Base-by-base conservation (phyloP, 1,140 invertebrate genomes). In the Pissodes strobi region DNA sequence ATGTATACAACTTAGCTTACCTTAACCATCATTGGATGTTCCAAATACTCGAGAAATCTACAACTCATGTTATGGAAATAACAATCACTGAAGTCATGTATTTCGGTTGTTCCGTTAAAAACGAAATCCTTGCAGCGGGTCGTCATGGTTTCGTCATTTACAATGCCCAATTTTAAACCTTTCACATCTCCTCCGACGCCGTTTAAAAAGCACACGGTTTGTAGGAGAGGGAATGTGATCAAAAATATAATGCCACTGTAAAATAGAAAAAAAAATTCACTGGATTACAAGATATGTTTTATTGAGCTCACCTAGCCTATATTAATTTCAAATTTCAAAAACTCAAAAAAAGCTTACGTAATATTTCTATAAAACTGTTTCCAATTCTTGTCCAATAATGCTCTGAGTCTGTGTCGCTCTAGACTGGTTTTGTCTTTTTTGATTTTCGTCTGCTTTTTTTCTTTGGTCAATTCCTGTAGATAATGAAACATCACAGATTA, bases 191-290 rank as follows among this genome's bases (percentile, higher is more conserved):
- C 82, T 4, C 93, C 93, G 48, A 95, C 87, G 10, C 91, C 86
- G 23, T 88, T 68, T 78, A 93, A 91, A 76, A 95, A 95, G 0
- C 90, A 79, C 3, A 86, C 79, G n/a, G 90, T 81, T 83, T 95
- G 87, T 6, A 94, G 75, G 2, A 92, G 80, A 1, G 94, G 94
- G 66, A 96, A 87, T 21, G 92, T 66, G 19, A 94, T 81, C 52
- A 93, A 87, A 75, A 95, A 96, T 55, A 89, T 72, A 8, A 93
- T 78, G 4, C 89, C 86, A 1, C 91, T 93, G n/a, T n/a, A 77
- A 46, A 82, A 81, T 27, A 27, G 9, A 5, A 27, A 27, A 27
- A 27, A 27, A 27, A 5, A 27, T 27, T 5, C n/a, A n/a, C n/a
- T n/a, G n/a, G n/a, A n/a, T n/a, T n/a, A n/a, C n/a, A n/a, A n/a